Percentiles rank a stretch among this genome's conserved stretches.
These are phyloP conservation scores for Drosophila mimica DNA, from an alignment of 2,888 invertebrate species.

Conservation along the genomic window DNA sequence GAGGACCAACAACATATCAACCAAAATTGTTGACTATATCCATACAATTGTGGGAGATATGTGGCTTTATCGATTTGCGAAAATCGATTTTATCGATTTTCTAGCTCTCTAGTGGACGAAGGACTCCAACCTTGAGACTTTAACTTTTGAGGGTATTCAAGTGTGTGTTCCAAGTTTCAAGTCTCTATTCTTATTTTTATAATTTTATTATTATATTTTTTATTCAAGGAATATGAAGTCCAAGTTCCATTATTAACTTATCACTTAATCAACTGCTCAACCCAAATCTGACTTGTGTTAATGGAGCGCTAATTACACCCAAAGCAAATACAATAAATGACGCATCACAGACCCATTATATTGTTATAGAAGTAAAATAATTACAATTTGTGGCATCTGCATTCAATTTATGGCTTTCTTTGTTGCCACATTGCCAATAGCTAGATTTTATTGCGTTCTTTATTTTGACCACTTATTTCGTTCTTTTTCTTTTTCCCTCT, in stretches of 20 bases:
- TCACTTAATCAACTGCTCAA: neutral
- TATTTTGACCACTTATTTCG: constrained; percentile 51
- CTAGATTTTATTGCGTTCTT: constrained; percentile 53
- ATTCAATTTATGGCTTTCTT: constrained; percentile 74
- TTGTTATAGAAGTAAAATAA: constrained; percentile 41
- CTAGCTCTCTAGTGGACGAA: no score
- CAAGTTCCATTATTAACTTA: neutral
- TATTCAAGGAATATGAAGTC: no score
- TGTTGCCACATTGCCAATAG: constrained; percentile 66
- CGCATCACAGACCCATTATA: neutral
- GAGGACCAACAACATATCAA: no score
- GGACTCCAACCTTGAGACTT: no score
- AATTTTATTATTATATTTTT: no score
- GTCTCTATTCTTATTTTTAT: no score
- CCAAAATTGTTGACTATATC: no score
- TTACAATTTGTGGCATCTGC: constrained; percentile 74
- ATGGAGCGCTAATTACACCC: constrained; percentile 1
- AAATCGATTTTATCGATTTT: no score
- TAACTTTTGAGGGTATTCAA: no score
- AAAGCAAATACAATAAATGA: constrained; percentile 11
- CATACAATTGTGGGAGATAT: no score
- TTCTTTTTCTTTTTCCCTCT: neutral
- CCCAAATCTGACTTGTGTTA: neutral
- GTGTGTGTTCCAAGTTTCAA: no score
- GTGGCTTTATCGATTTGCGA: no score